A percentile compares a stretch with the other conserved stretches of the same genome.
Conservation (phyloP, 2,797 vertebrate genomes). For the Molossus alvarezi region DNA sequence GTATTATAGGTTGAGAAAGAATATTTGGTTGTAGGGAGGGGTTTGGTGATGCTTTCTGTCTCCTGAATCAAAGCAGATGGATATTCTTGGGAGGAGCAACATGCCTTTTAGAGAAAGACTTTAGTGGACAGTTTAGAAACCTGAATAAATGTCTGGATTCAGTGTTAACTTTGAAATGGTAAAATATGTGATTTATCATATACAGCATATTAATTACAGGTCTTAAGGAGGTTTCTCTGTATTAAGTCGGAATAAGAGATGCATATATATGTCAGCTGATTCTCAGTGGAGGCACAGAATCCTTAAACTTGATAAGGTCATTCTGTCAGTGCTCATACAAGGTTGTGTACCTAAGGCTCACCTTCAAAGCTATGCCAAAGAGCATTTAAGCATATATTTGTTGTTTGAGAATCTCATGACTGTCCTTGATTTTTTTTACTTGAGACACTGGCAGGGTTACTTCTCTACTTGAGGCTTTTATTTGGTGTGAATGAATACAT, state of each 20-base stretch:
- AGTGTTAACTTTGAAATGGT: background rate
- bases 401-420: background rate
- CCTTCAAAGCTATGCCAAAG: background rate
- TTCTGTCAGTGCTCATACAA: background rate
- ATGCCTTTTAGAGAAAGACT: background rate
- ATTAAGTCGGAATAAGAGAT: background rate
- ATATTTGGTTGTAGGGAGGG: background rate
- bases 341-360: background rate
- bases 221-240: conserved; percentile 2
- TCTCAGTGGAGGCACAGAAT: background rate
- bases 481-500: conserved; percentile 36
- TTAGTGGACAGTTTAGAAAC: background rate
- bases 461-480: background rate
- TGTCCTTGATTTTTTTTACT: conserved; percentile 28
- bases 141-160: background rate
- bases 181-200: background rate
- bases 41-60: background rate
- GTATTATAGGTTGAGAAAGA: background rate
- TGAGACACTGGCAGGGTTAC: background rate
- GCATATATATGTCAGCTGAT: background rate
- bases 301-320: background rate
- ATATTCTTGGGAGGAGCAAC: background rate
- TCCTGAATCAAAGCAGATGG: background rate
- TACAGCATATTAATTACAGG: background rate
- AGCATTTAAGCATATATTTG: background rate